phyloP scores from a whole-genome alignment of 23 tunicate species.

The Trididemnum nubilum region DNA sequence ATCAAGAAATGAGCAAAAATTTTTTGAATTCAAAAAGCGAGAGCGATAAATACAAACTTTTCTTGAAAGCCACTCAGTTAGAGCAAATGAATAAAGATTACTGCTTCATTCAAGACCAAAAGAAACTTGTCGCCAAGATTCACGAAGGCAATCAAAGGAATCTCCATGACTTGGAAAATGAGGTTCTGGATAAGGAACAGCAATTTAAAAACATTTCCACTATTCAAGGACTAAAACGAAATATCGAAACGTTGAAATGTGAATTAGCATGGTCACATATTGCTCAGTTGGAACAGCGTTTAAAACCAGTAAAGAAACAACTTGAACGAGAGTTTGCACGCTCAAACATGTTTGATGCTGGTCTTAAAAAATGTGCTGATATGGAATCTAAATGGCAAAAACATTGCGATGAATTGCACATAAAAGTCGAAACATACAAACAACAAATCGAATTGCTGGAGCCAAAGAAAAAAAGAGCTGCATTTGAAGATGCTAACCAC shows the following conservation, averaged over 20 bases:
- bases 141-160: constrained; percentile 54
- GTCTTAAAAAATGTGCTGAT: constrained; percentile 48
- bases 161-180: constrained; percentile 65
- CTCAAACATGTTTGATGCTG: constrained; percentile 49
- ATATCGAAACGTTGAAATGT: constrained; percentile 47
- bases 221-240: constrained; percentile 63
- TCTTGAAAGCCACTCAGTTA: constrained; percentile 80
- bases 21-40: constrained; percentile 87
- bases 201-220: constrained; percentile 61
- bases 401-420: constrained; percentile 58
- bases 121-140: constrained; percentile 35
- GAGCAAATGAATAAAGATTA: constrained; percentile 83
- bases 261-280: constrained; percentile 95
- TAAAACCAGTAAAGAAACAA: constrained; percentile 54
- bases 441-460: constrained; percentile 64
- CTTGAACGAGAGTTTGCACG: constrained; percentile 58
- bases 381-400: constrained; percentile 45
- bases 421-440: constrained; percentile 47
- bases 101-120: constrained; percentile 70
- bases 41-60: constrained; percentile 87
- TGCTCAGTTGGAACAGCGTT: constrained; percentile 53
- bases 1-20: constrained; percentile 94
- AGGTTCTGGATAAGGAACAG: constrained; percentile 71
- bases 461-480: constrained; percentile 42
- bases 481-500: constrained; percentile 34